These are phyloP conservation scores for Lichenostomus cassidix DNA, from an alignment of 2,113 vertebrate genomes.

Conservation along the genomic window DNA sequence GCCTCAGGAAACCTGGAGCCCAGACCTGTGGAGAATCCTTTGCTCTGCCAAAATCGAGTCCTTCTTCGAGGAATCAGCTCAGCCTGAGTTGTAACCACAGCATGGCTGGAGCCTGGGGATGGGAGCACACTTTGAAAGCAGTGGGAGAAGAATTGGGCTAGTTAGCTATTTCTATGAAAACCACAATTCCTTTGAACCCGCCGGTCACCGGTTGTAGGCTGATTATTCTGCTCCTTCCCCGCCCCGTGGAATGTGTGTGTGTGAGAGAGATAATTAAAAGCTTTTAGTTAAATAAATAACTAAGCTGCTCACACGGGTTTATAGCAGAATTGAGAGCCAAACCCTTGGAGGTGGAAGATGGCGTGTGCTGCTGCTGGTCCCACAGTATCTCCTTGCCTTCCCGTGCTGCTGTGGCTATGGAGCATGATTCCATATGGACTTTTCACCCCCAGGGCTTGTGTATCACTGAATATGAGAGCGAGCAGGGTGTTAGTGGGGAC, in stretches of 20 bases:
- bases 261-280: slow-evolving; percentile 55
- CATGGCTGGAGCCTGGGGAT: not conserved
- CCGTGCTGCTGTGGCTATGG: accelerated
- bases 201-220: not conserved
- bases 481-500: not conserved
- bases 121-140: not conserved
- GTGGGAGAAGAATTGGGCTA: not conserved
- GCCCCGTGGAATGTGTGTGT: not conserved
- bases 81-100: not conserved
- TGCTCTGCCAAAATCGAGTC: not conserved
- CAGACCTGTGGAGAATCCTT: not conserved
- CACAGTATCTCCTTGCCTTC: not conserved
- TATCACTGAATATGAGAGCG: not conserved
- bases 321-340: not conserved
- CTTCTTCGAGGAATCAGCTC: not conserved
- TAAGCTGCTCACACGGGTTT: not conserved
- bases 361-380: not conserved
- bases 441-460: not conserved
- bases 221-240: slow-evolving; percentile 37
- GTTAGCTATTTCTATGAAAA: slow-evolving; percentile 16
- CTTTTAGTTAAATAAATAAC: slow-evolving; percentile 56
- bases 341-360: not conserved
- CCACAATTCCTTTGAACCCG: not conserved
- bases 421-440: accelerated
- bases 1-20: not conserved